Conservation (phyloP, 2,888 invertebrate species). For the Dastarcus helophoroides region DNA sequence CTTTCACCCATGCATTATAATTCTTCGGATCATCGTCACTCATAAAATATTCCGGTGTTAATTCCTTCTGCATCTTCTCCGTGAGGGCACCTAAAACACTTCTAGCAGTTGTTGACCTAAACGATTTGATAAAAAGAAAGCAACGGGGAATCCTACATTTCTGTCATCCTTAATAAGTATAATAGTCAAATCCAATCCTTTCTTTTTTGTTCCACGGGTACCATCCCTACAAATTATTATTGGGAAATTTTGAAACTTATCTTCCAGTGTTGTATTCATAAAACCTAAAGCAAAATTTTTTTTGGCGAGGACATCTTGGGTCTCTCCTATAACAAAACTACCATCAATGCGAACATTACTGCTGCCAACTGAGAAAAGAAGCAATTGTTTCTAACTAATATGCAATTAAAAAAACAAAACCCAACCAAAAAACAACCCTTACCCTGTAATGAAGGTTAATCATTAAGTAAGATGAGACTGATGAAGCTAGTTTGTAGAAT, state of each 20-base stretch:
- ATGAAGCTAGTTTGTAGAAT: too few relatives aligned
- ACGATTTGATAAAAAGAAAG: slow-evolving; percentile 12
- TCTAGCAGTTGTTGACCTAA: slow-evolving; percentile 10
- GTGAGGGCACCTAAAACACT: slow-evolving; percentile 12
- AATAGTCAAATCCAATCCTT: slow-evolving; percentile 13
- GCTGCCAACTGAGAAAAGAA: too few relatives aligned
- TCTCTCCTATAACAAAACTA: slow-evolving; percentile 11
- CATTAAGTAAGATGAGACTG: too few relatives aligned
- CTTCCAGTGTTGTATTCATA: slow-evolving; percentile 14
- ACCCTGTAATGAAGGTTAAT: too few relatives aligned
- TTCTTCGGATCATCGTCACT: slow-evolving; percentile 16
- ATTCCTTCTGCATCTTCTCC: slow-evolving; percentile 10
- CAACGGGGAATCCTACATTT: slow-evolving; percentile 12
- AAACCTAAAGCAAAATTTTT: slow-evolving; percentile 15
- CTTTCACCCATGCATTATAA: slow-evolving; percentile 12
- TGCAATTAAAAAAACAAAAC: too few relatives aligned
- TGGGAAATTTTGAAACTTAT: slow-evolving; percentile 9
- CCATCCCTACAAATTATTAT: slow-evolving; percentile 9
- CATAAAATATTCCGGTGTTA: slow-evolving; percentile 15
- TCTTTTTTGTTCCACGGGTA: slow-evolving; percentile 12
- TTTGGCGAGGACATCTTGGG: slow-evolving; percentile 8
- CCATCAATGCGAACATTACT: slow-evolving; percentile 5
- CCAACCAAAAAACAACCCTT: too few relatives aligned
- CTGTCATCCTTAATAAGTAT: slow-evolving; percentile 14
- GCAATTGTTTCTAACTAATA: too few relatives aligned